Conservation (phyloP, 2,113 vertebrate genomes). For the Chelonoidis abingdonii region DNA sequence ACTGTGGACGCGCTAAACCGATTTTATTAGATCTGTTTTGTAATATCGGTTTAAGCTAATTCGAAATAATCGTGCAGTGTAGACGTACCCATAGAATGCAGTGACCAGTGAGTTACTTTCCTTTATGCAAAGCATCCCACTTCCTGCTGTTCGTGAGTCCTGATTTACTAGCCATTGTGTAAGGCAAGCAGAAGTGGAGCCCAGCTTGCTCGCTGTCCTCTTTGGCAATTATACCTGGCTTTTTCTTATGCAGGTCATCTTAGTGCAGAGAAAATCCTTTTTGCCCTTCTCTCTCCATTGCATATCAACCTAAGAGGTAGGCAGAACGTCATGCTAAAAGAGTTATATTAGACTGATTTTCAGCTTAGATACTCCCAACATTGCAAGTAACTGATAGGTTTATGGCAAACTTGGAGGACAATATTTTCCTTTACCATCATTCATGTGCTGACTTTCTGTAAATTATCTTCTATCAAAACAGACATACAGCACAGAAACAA, state of each 20-base stretch:
- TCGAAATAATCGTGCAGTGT: no score
- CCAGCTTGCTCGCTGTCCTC: not conserved
- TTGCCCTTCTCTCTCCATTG: not conserved
- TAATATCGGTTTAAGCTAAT: no score
- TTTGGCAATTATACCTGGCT: not conserved
- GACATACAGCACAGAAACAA: not conserved
- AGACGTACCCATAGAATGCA: no score
- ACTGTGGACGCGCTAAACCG: no score
- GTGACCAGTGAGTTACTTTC: not conserved
- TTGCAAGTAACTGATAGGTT: not conserved
- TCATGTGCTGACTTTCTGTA: not conserved
- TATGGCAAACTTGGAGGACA: not conserved
- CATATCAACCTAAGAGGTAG: not conserved
- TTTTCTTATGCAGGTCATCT: not conserved
- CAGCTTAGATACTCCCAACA: not conserved
- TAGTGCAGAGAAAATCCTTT: not conserved
- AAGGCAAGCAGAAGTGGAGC: not conserved
- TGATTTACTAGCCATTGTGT: not conserved
- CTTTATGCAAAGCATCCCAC: not conserved
- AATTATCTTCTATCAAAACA: rapidly evolving
- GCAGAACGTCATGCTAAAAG: not conserved
- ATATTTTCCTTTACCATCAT: not conserved
- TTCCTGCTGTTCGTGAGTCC: not conserved
- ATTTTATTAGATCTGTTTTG: no score
- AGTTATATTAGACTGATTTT: not conserved